phyloP scores from a whole-genome alignment of 1,140 invertebrate species.

The Yoshiicerus persimilis region DNA sequence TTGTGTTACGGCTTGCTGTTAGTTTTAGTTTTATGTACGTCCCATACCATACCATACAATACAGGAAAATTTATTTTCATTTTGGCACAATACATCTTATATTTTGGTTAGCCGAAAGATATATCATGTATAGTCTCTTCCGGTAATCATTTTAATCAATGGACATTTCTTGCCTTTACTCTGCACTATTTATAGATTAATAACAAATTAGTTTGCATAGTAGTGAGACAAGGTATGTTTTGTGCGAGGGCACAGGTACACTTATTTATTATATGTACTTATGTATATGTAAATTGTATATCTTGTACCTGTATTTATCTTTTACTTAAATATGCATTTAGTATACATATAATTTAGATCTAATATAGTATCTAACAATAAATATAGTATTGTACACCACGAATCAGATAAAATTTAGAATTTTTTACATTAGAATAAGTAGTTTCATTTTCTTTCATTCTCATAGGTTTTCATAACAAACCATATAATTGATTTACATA shows the following conservation, averaged over 20 bases:
- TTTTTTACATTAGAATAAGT: background rate
- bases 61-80: background rate
- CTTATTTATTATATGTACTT: background rate
- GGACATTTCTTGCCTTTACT: background rate
- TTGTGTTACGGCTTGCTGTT: no score
- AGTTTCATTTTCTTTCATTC: background rate
- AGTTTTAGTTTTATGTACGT: no score
- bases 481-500: background rate
- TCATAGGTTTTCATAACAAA: background rate
- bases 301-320: background rate
- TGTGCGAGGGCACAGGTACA: background rate
- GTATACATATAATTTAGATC: background rate
- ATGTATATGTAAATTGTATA: background rate
- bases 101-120: background rate
- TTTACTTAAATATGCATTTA: background rate
- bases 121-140: background rate
- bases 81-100: conserved; percentile 4
- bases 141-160: background rate
- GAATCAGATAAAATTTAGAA: background rate
- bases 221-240: background rate
- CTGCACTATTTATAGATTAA: background rate
- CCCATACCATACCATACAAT: background rate
- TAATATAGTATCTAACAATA: background rate
- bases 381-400: background rate
- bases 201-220: background rate